Base-by-base conservation (phyloP, 2,797 vertebrate species). In the Pangasius krempfi region DNA sequence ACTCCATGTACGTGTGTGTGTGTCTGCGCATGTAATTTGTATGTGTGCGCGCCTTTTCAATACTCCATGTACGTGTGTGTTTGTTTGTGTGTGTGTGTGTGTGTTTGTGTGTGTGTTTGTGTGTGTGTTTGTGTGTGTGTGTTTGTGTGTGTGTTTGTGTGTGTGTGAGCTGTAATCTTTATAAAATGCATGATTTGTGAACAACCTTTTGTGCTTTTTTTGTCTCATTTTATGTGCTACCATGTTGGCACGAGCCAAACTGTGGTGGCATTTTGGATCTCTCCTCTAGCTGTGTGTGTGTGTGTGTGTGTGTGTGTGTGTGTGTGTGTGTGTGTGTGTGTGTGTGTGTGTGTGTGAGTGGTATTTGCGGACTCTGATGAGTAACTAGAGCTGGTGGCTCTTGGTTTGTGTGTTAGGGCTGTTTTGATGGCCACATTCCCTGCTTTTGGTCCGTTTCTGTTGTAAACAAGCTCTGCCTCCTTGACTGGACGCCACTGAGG, bases 401-500 rank as follows among this genome's bases (percentile, higher is more conserved):
- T 85, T 37, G 83, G 30, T 25, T 47, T 83, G 84, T 83, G 84
- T 75, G 83, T 58, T 56, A 50, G 78, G 33, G 86, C 76, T 86
- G 89, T 86, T 86, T 76, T 88, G 84, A 82, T 83, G 87, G 66
- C 86, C 78, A 70, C 84, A 66, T 56, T 40, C 56, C 47, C 84
- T 81, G 58, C 84, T 86, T 80, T 70, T 68, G 60, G 83, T 44
- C 73, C 62, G 20, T 88, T 85, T 88, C 64, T 89, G 84, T 72
- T 86, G 84, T 89, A 89, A 89, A 85, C 88, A 86, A 81, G 83
- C 84, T 50, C 33, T 20, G 94, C 93, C 93, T 91, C 92, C 40
- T 93, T 91, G 70, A 64, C 93, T 92, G 87, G 91, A 92, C 58
- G 91, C 90, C 94, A 44, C 84, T 84, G 60, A 30, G 60, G 62